phyloP scores from a whole-genome alignment of 2,888 invertebrate genomes.

The Taphrorychus bicolor region DNA sequence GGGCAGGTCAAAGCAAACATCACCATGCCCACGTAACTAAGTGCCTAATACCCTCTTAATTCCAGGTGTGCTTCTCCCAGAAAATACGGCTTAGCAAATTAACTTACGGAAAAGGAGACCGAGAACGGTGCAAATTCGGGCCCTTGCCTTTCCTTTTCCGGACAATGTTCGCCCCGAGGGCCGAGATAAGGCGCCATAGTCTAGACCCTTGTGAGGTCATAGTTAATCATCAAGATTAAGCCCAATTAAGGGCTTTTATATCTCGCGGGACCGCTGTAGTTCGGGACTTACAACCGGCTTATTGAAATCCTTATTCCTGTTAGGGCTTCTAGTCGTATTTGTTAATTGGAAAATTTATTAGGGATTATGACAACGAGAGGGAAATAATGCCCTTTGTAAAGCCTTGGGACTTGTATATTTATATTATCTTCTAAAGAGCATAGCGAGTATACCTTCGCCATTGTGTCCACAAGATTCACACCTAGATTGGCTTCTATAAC shows the following conservation, averaged over 20 bases:
- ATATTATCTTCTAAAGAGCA: no score
- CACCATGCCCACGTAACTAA: no score
- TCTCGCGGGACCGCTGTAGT: conserved; percentile 32
- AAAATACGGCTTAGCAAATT: neutral
- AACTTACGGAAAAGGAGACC: no score
- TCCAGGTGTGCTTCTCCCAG: neutral
- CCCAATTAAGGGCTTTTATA: conserved; percentile 36
- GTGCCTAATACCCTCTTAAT: neutral
- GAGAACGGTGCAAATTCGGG: neutral
- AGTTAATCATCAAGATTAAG: conserved; percentile 38
- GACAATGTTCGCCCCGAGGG: conserved; percentile 6
- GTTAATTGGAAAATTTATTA: conserved; percentile 20
- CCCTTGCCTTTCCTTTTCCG: neutral
- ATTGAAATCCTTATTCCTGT: conserved; percentile 99
- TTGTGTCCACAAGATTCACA: no score
- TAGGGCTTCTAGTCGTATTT: conserved; percentile 71
- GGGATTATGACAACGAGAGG: neutral
- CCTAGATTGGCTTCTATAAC: no score
- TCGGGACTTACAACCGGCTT: conserved; percentile 22
- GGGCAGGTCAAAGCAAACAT: no score
- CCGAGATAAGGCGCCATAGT: conserved; percentile 21
- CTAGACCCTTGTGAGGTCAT: conserved; percentile 25
- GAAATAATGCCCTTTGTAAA: neutral
- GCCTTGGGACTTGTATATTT: no score
- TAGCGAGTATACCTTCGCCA: no score